Evolutionary conservation across 2,797 vertebrate genomes (phyloP).

Genomic region (Melanogrammus aeglefinus): DNA sequence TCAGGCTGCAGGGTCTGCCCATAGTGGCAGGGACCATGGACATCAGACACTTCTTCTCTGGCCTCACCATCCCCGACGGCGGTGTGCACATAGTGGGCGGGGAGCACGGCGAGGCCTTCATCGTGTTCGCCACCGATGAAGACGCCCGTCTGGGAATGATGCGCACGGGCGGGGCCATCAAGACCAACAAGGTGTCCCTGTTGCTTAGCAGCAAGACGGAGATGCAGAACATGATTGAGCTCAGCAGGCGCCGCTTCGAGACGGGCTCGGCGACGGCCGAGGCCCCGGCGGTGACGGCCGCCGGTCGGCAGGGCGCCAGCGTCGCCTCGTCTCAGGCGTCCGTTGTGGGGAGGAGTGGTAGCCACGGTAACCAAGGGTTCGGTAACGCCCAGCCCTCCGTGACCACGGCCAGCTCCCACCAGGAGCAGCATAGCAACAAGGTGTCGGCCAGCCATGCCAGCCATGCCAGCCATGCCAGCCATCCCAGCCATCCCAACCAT

Average conservation of each 20-base stretch:
- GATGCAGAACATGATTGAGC: constrained; percentile 99
- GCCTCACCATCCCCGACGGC: constrained; percentile 99
- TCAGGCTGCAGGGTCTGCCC: constrained; percentile 99
- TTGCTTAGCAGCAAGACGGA: constrained; percentile 99
- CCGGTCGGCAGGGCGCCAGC: constrained; percentile 60
- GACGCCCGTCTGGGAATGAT: constrained; percentile 99
- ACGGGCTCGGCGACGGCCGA: constrained; percentile 73
- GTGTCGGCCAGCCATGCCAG: constrained; percentile 79
- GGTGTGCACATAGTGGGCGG: constrained; percentile 99
- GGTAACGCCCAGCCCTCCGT: constrained; percentile 73
- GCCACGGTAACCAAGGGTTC: constrained; percentile 83
- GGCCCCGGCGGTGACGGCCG: constrained; percentile 55
- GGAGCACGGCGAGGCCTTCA: constrained; percentile 99
- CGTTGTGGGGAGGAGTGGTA: constrained; percentile 79
- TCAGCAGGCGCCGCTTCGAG: constrained; percentile 97
- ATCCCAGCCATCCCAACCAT: constrained; percentile 78
- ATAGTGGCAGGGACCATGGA: constrained; percentile 99
- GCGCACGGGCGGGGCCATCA: constrained; percentile 98
- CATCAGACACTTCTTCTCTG: constrained; percentile 99
- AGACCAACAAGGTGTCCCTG: constrained; percentile 97
- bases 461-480: constrained; percentile 80
- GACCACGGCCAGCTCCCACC: constrained; percentile 82
- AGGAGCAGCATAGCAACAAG: constrained; percentile 87
- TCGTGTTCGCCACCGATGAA: constrained; percentile 99
- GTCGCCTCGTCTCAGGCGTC: constrained; percentile 77